Conservation (phyloP, 2,113 vertebrate species). For the Microtus oregoni region DNA sequence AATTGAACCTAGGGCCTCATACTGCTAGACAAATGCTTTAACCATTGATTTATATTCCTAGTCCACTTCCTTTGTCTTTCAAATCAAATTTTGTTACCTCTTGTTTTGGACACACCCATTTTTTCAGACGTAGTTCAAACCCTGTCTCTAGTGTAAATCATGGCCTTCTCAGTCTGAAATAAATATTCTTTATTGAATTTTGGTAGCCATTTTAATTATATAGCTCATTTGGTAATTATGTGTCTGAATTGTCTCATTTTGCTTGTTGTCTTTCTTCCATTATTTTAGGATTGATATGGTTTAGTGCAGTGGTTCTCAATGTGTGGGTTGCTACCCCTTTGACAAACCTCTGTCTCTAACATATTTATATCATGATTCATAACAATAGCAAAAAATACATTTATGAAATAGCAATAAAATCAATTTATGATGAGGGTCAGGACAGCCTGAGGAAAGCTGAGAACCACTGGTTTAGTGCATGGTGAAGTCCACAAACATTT, state of each 20-base stretch:
- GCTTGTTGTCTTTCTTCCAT: slow-evolving; percentile 56
- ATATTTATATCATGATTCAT: neutral
- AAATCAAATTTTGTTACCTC: neutral
- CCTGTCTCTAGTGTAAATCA: slow-evolving; percentile 23
- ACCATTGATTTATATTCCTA: neutral
- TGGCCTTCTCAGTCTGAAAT: slow-evolving; percentile 3
- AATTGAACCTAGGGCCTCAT: neutral
- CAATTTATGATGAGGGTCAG: neutral
- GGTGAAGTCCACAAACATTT: slow-evolving; percentile 10
- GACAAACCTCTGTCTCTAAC: neutral
- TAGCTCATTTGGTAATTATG: slow-evolving; percentile 51
- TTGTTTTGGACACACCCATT: neutral
- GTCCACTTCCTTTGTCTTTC: neutral
- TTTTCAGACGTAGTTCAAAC: slow-evolving; percentile 28
- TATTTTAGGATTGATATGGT: slow-evolving; percentile 34
- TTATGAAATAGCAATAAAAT: neutral
- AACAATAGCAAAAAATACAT: neutral
- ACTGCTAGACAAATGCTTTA: neutral
- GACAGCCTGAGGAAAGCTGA: neutral
- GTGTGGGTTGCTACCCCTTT: neutral
- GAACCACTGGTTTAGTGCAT: neutral
- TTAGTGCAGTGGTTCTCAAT: neutral
- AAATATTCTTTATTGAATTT: slow-evolving; percentile 27
- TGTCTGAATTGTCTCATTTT: slow-evolving; percentile 50
- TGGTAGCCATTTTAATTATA: slow-evolving; percentile 7